Percentiles rank a stretch among this genome's conserved stretches.
Evolutionary conservation across 2,113 vertebrate genomes (phyloP).

Genomic region (Mormoops blainvillei): DNA sequence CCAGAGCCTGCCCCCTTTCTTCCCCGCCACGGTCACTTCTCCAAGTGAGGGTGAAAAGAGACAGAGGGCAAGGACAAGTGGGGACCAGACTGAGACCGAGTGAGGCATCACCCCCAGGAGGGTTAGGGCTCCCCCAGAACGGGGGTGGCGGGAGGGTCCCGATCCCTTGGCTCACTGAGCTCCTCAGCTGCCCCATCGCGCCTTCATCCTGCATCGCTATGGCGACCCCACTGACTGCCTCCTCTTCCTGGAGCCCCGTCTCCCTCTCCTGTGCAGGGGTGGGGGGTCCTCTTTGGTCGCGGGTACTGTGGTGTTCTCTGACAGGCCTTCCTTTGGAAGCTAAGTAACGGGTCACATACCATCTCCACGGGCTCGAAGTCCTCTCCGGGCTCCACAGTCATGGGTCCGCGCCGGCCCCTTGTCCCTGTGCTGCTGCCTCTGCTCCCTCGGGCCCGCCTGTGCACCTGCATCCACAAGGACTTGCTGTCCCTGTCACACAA

Average conservation of each 20-base stretch:
- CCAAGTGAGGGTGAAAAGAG: background rate
- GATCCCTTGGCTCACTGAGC: fast-evolving
- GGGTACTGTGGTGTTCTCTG: fast-evolving
- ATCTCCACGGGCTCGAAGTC: background rate
- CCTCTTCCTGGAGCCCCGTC: background rate
- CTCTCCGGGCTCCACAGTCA: background rate
- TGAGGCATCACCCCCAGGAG: background rate
- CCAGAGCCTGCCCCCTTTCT: fast-evolving
- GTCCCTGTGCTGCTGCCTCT: fast-evolving
- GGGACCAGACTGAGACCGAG: background rate
- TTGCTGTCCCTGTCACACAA: too few relatives aligned
- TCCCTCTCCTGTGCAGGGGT: background rate
- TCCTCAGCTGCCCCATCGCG: fast-evolving
- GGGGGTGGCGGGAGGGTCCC: too few relatives aligned
- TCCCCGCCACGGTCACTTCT: background rate
- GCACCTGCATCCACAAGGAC: background rate
- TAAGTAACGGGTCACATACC: background rate
- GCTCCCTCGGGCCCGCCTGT: fast-evolving
- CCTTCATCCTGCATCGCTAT: background rate
- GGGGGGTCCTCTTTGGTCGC: background rate
- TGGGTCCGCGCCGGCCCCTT: background rate
- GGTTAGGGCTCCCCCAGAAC: fast-evolving
- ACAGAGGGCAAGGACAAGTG: background rate
- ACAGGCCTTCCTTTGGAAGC: background rate
- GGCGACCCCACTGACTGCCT: background rate